A percentile compares a stretch with the other conserved stretches of the same genome.
These are phyloP conservation scores for Esox niger DNA, from an alignment of 2,113 vertebrate genomes.

Conservation along the genomic window DNA sequence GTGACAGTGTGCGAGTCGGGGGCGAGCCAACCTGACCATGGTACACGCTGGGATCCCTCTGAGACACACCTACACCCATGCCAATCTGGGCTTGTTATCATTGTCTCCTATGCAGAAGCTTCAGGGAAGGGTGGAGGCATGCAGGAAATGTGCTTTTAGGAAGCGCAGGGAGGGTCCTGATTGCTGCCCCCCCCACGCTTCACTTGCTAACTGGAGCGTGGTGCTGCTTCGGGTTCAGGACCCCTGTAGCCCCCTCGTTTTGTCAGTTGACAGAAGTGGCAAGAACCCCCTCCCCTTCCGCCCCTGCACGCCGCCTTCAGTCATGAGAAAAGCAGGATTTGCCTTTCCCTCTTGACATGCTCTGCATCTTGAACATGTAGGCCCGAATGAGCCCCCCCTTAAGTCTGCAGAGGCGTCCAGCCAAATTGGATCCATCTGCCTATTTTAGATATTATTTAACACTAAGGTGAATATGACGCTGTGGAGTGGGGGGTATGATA, in stretches of 20 bases:
- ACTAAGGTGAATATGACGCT: too few species aligned
- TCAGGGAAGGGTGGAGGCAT: conserved; percentile 27
- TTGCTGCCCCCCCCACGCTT: conserved; percentile 52
- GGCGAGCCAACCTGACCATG: conserved; percentile 15
- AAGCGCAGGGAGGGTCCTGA: conserved; percentile 50
- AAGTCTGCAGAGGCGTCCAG: too few species aligned
- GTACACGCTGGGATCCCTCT: background rate
- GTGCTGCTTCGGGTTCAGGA: conserved; percentile 49
- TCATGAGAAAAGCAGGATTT: background rate
- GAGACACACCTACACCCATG: background rate
- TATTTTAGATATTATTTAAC: too few species aligned
- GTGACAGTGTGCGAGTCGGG: conserved; percentile 42
- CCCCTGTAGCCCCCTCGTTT: conserved; percentile 48
- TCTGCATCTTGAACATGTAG: background rate
- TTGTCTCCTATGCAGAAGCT: background rate
- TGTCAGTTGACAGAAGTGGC: conserved; percentile 50
- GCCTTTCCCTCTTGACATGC: background rate
- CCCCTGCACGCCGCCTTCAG: conserved; percentile 11
- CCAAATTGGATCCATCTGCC: too few species aligned
- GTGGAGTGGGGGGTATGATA: too few species aligned
- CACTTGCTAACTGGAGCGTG: conserved; percentile 73
- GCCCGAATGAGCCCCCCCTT: background rate
- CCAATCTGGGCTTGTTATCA: background rate
- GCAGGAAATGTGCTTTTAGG: conserved; percentile 41
- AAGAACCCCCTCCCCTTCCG: conserved; percentile 11